These are phyloP conservation scores for Antigone vipio DNA, from an alignment of 2,113 vertebrate genomes.

Conservation along the genomic window DNA sequence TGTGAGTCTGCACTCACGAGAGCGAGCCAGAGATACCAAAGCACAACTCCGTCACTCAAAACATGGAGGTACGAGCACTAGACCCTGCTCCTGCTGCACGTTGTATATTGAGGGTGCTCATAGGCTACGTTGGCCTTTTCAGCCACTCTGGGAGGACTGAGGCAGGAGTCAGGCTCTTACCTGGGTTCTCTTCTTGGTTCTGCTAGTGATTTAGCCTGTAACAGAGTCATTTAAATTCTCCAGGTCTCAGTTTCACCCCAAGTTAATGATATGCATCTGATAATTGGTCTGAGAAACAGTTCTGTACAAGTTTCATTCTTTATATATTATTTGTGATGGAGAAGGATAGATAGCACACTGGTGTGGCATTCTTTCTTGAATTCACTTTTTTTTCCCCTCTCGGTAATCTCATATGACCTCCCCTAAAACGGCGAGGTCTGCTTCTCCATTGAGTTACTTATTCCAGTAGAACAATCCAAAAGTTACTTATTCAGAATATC, in stretches of 20 bases:
- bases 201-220: neutral
- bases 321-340: neutral
- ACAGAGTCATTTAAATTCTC: neutral
- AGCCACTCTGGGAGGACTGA: neutral
- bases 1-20: neutral
- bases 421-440: neutral
- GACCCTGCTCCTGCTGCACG: neutral
- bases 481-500: neutral
- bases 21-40: neutral
- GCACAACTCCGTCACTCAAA: neutral
- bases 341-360: neutral
- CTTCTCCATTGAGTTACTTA: neutral
- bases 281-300: neutral
- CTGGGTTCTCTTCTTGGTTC: neutral
- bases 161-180: neutral
- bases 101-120: neutral
- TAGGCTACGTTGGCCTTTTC: neutral
- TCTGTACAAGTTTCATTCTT: neutral
- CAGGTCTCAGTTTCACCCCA: neutral
- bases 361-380: neutral
- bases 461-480: neutral
- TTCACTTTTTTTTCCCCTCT: neutral
- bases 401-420: neutral
- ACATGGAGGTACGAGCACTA: neutral
- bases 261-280: neutral